These are phyloP conservation scores for Luidia sarsii DNA, from an alignment of 53 echinoderm and acorn worm species.

Conservation along the genomic window DNA sequence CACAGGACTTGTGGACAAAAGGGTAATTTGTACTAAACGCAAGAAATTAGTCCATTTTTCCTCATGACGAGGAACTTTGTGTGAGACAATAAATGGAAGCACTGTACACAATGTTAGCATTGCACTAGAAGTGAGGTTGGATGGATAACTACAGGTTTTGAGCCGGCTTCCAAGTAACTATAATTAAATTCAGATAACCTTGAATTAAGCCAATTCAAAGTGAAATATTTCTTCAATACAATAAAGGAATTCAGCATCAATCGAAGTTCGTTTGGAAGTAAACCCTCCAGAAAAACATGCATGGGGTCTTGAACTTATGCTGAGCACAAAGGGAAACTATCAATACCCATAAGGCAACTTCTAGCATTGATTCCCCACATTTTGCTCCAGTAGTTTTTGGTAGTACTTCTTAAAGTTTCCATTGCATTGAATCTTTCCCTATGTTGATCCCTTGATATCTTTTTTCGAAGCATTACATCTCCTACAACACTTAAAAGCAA, in stretches of 20 bases:
- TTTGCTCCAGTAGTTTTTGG: conserved; percentile 73
- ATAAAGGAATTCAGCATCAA: conserved; percentile 58
- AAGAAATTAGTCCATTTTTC: conserved; percentile 60
- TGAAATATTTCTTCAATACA: conserved; percentile 48
- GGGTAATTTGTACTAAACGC: conserved; percentile 60
- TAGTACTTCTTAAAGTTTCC: conserved; percentile 13
- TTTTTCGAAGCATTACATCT: conserved; percentile 47
- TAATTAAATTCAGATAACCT: conserved; percentile 52
- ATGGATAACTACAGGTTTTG: conserved; percentile 52
- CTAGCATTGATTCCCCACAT: conserved; percentile 65
- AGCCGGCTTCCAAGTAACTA: conserved; percentile 43
- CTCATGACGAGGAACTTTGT: conserved; percentile 45
- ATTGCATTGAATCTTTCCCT: conserved; percentile 39
- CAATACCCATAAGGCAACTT: conserved; percentile 58
- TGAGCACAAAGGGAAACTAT: conserved; percentile 44
- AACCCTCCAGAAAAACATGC: conserved; percentile 73
- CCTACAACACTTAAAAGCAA: conserved; percentile 64
- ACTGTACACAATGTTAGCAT: conserved; percentile 38
- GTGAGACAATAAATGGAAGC: conserved; percentile 61
- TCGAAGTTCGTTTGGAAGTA: conserved; percentile 68
- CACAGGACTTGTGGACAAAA: conserved; percentile 45
- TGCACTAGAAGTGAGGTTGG: conserved; percentile 6
- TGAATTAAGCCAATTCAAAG: conserved; percentile 68
- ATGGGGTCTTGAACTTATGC: conserved; percentile 72
- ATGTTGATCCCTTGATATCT: conserved; percentile 60